A percentile compares a stretch with the other conserved stretches of the same genome.
phyloP scores from a whole-genome alignment of 2,113 vertebrate species.

The Ailurus styani region DNA sequence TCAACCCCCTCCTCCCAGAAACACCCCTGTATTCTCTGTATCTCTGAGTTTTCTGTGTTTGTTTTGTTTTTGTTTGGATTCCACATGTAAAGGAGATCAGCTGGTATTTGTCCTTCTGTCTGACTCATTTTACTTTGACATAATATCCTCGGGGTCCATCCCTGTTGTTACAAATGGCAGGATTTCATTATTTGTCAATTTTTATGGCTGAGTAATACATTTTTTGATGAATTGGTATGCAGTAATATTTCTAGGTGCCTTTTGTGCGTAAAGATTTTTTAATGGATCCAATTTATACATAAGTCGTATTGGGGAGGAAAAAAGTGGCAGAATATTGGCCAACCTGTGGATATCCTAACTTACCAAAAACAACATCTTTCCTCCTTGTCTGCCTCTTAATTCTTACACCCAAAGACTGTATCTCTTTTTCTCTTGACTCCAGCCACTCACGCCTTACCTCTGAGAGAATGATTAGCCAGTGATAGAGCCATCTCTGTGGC shows the following conservation, averaged over 20 bases:
- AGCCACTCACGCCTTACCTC: rapidly evolving
- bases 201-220: not conserved
- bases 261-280: not conserved
- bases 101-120: not conserved
- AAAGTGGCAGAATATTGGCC: not conserved
- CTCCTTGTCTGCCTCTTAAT: not conserved
- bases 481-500: not conserved
- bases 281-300: not conserved
- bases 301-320: not conserved
- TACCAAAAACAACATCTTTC: not conserved
- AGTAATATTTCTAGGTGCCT: not conserved
- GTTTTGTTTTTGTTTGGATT: not conserved
- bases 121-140: not conserved
- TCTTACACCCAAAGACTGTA: not conserved
- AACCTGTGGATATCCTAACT: not conserved
- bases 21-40: not conserved
- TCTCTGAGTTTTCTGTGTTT: not conserved
- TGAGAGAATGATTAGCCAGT: not conserved
- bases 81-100: not conserved
- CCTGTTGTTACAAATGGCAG: not conserved
- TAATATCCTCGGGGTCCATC: not conserved
- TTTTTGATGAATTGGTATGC: not conserved
- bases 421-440: not conserved
- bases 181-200: not conserved
- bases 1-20: not conserved